Evolutionary conservation across 2,888 invertebrate species (phyloP).

Genomic region (Aphelenchoides bicaudatus): DNA sequence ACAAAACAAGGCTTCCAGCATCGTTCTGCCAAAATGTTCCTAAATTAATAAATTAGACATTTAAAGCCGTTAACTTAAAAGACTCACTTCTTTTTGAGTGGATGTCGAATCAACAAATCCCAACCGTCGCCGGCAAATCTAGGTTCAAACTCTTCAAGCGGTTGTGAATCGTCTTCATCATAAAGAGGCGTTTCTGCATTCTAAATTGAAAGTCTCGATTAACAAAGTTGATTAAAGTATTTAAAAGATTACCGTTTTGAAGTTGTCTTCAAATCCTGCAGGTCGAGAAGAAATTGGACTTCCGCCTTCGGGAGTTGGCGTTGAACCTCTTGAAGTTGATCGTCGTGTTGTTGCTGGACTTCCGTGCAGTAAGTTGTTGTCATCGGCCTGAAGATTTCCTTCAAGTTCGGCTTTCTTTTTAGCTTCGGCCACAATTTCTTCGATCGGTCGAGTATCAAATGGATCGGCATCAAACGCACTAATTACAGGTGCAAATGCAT

Average conservation of each 20-base stretch:
- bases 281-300: conserved; percentile 51
- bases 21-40: conserved; percentile 67
- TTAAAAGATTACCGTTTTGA: conserved; percentile 36
- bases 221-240: conserved; percentile 2
- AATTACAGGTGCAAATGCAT: conserved; percentile 50
- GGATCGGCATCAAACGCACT: conserved; percentile 43
- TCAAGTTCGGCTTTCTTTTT: conserved; percentile 53
- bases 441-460: conserved; percentile 57
- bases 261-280: conserved; percentile 57
- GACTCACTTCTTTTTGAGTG: conserved; percentile 93
- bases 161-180: conserved; percentile 86
- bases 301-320: conserved; percentile 58
- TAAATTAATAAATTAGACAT: too few species aligned
- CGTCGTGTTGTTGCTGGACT: conserved; percentile 62
- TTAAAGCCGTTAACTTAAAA: too few species aligned
- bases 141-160: conserved; percentile 84
- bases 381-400: conserved; percentile 30
- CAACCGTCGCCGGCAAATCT: conserved; percentile 80
- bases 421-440: conserved; percentile 60
- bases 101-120: conserved; percentile 92
- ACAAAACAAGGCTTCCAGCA: conserved; percentile 97
- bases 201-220: conserved; percentile 9
- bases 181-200: conserved; percentile 67
- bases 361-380: conserved; percentile 79
- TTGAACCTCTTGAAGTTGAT: conserved; percentile 43